These are phyloP conservation scores for Bimastos eiseni DNA, from an alignment of 2,888 invertebrate genomes.

Conservation along the genomic window DNA sequence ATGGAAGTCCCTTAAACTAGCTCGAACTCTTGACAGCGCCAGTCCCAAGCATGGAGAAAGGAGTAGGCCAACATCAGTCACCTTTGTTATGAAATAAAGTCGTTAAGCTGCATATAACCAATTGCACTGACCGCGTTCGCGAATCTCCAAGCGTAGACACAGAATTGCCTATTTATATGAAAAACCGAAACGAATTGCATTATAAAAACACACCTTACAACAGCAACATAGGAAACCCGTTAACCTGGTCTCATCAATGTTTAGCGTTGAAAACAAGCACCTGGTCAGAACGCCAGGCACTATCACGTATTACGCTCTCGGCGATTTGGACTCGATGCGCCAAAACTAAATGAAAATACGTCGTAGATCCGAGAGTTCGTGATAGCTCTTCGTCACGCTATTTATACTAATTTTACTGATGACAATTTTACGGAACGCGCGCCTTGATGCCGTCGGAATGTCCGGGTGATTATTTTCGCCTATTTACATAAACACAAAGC, in stretches of 20 bases:
- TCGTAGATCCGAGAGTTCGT: background rate
- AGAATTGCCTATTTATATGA: background rate
- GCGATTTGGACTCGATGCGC: background rate
- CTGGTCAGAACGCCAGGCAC: background rate
- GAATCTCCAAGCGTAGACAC: background rate
- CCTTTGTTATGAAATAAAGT: no score
- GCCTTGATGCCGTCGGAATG: background rate
- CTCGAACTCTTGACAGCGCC: no score
- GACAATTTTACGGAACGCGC: background rate
- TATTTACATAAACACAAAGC: slow-evolving; percentile 13
- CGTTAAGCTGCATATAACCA: no score
- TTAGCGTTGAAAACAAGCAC: background rate
- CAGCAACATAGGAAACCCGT: background rate
- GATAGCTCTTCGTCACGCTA: background rate
- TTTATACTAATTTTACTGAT: background rate
- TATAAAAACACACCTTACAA: background rate
- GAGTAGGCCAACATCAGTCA: no score
- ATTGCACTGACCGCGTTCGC: background rate
- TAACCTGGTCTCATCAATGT: background rate
- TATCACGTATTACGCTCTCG: background rate
- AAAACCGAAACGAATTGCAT: background rate
- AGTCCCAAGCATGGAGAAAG: no score
- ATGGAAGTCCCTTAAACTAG: no score
- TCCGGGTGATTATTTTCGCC: background rate
- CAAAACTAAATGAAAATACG: background rate